Evolutionary conservation across 2,113 vertebrate genomes (phyloP), one percentile per base, ranked within the genome.

Genomic region (Lamprotornis superbus): DNA sequence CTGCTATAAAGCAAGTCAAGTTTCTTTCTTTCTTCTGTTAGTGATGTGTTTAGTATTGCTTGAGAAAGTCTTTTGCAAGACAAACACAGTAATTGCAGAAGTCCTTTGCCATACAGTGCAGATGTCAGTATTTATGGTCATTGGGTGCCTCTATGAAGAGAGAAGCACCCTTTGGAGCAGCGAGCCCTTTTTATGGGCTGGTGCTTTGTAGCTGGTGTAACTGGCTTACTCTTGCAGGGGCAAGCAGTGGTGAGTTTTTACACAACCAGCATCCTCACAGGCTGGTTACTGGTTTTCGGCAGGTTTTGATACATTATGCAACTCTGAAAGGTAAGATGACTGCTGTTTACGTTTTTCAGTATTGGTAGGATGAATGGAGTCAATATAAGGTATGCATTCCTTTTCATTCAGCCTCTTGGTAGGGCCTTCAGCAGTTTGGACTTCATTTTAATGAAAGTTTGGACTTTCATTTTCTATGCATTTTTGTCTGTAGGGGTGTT

Each of bases 401-500:
- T 61, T 77, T 89, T 71, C 68, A 27, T 7, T 56, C 31, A 17
- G 1, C 31, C 52, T 85, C 87, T 80, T 40, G 11, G 7, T 31
- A 31, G 42, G 21, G 11, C 59, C 67, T 67, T 87, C 55, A 52
- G 63, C 70, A 50, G 9, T 37, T 67, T 9, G n/a, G 33, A 37
- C 25, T 59, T 90, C 1, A 8, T 81, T 91, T 81, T n/a, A n/a
- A n/a, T 39, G 39, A 39, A 39, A 50, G 10, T 37, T 67, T 9
- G n/a, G 33, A 37, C 25, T 59, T 90, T 39, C 1, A 8, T 81
- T 91, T 81, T 39, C 24, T 64, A 3, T 0, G 1, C 2, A 0
- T 88, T 89, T 94, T 87, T 80, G 24, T 87, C 24, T 70, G 7
- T 55, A n/a, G 47, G 22, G 20, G 20, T 50, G 5, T 68, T 76